Percentiles rank a stretch among this genome's conserved stretches.
phyloP scores from a whole-genome alignment of 2,888 invertebrate genomes.

The Allacma fusca region DNA sequence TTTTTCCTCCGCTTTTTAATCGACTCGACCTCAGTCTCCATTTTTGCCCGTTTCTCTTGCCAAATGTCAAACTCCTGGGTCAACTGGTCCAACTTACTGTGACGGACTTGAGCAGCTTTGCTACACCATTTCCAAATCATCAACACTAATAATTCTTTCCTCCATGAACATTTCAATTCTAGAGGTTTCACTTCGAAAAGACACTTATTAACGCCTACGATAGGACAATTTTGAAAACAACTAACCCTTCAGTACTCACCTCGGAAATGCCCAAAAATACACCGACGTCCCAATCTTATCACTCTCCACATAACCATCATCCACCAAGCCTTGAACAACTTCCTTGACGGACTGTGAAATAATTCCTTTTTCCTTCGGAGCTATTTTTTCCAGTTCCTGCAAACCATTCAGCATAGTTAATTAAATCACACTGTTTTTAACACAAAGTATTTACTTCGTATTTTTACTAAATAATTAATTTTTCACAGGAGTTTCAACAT shows the following conservation, averaged over 20 bases:
- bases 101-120: conserved; percentile 73
- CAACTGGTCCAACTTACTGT: conserved; percentile 72
- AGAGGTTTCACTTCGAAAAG: too few species aligned
- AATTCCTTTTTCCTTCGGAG: conserved; percentile 89
- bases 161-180: too few species aligned
- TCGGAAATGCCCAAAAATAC: conserved; percentile 93
- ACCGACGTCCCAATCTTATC: conserved; percentile 91
- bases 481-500: too few species aligned
- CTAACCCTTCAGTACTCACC: too few species aligned
- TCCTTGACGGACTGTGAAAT: conserved; percentile 88
- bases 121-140: too few species aligned
- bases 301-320: conserved; percentile 84
- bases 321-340: conserved; percentile 80
- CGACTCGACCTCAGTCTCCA: conserved; percentile 62
- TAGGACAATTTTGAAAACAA: too few species aligned
- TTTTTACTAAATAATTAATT: too few species aligned
- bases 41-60: conserved; percentile 60
- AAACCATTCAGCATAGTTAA: too few species aligned
- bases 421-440: too few species aligned
- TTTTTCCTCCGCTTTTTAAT: conserved; percentile 62
- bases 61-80: conserved; percentile 65
- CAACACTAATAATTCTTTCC: too few species aligned
- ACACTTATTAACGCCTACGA: too few species aligned
- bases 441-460: too few species aligned
- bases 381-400: conserved; percentile 85